Percentiles rank a stretch among this genome's conserved stretches.
phyloP scores from a whole-genome alignment of 2,888 invertebrate genomes.

The Tyria jacobaeae region DNA sequence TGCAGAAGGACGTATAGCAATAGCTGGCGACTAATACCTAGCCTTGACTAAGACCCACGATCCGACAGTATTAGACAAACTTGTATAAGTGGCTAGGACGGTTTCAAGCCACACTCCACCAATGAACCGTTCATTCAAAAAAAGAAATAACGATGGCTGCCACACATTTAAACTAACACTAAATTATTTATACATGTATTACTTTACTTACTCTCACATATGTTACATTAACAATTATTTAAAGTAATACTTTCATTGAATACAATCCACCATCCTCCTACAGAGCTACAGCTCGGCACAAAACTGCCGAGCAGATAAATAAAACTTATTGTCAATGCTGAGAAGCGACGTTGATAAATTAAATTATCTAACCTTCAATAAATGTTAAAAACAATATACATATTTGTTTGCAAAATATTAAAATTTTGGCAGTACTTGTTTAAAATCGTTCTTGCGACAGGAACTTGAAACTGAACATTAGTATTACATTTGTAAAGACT shows the following conservation, averaged over 20 bases:
- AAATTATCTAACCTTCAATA: slow-evolving; percentile 32
- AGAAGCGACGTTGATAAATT: slow-evolving; percentile 35
- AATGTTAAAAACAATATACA: slow-evolving; percentile 27
- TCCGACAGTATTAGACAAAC: neutral
- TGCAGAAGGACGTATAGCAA: neutral
- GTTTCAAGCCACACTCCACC: neutral
- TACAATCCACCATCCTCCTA: slow-evolving; percentile 58
- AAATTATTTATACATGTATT: slow-evolving; percentile 61
- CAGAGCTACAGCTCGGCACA: slow-evolving; percentile 32
- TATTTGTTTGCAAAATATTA: slow-evolving; percentile 27
- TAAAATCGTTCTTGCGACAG: slow-evolving; percentile 30
- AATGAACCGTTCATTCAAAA: slow-evolving; percentile 24
- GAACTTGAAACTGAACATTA: slow-evolving; percentile 21
- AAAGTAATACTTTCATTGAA: slow-evolving; percentile 81
- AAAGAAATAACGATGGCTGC: slow-evolving; percentile 47
- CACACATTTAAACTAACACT: slow-evolving; percentile 47
- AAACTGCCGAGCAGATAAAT: slow-evolving; percentile 30
- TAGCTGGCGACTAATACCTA: neutral
- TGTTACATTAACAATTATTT: slow-evolving; percentile 54
- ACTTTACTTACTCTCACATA: slow-evolving; percentile 60
- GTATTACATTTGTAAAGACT: slow-evolving; percentile 13
- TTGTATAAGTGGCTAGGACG: neutral
- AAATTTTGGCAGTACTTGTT: slow-evolving; percentile 34
- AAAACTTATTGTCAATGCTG: slow-evolving; percentile 46
- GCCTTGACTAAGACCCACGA: neutral